Evolutionary conservation across 2,888 invertebrate species (phyloP).

Genomic region (Synanthedon myopaeformis): DNA sequence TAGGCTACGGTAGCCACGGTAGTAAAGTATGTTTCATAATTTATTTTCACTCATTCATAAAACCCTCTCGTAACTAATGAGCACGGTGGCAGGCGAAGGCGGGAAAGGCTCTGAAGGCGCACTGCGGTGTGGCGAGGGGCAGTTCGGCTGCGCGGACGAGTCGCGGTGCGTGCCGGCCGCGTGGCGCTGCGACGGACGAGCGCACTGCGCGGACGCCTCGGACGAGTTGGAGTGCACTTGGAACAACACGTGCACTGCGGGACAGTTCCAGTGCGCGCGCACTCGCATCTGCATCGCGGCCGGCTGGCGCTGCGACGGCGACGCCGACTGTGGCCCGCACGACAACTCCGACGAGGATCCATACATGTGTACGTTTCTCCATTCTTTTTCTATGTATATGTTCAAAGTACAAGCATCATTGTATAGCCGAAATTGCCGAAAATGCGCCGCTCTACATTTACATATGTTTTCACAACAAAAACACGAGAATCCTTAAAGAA

Average conservation of each 20-base stretch:
- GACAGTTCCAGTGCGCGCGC: slow-evolving; percentile 80
- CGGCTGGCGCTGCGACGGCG: slow-evolving; percentile 83
- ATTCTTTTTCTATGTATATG: too few relatives aligned
- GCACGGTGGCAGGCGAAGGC: slow-evolving; percentile 5
- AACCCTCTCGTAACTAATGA: too few relatives aligned
- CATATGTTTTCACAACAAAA: too few relatives aligned
- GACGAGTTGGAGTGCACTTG: slow-evolving; percentile 74
- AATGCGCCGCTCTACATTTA: too few relatives aligned
- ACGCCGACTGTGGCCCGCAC: slow-evolving; percentile 78
- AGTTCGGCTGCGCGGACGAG: slow-evolving; percentile 71
- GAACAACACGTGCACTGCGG: slow-evolving; percentile 70
- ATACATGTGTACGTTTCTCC: slow-evolving; percentile 63
- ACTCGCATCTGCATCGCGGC: slow-evolving; percentile 80
- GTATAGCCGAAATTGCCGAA: too few relatives aligned
- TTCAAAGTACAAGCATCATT: too few relatives aligned
- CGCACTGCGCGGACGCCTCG: slow-evolving; percentile 74
- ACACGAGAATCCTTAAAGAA: too few relatives aligned
- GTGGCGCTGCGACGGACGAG: slow-evolving; percentile 74
- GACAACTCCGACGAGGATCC: slow-evolving; percentile 79
- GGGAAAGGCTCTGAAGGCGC: slow-evolving; percentile 5
- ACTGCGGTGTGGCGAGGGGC: slow-evolving; percentile 33
- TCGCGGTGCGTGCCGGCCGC: slow-evolving; percentile 71
- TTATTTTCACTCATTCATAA: too few relatives aligned
- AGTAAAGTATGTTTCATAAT: too few relatives aligned
- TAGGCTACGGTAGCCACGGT: too few relatives aligned